phyloP scores from a whole-genome alignment of 2,113 vertebrate species.

The Pungitius pungitius region DNA sequence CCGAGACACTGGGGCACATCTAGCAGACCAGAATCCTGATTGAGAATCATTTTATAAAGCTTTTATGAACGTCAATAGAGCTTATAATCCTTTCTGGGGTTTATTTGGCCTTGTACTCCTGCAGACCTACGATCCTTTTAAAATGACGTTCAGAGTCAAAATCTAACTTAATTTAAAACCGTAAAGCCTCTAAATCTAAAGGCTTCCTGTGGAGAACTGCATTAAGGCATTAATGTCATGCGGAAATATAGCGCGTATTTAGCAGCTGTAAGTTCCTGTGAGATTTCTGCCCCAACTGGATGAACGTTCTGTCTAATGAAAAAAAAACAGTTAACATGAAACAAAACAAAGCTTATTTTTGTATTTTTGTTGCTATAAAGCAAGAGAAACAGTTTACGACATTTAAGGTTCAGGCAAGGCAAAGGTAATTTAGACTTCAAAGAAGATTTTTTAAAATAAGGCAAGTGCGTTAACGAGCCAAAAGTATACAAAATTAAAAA shows the following conservation, averaged over 20 bases:
- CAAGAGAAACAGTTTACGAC: constrained; percentile 1
- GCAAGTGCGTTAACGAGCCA: background rate
- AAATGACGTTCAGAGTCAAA: constrained; percentile 45
- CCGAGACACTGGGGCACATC: background rate
- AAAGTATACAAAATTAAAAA: background rate
- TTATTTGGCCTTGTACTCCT: constrained; percentile 8
- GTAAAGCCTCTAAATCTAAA: constrained; percentile 41
- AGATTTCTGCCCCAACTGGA: constrained; percentile 16
- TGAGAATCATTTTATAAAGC: constrained; percentile 17
- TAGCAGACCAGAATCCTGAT: constrained; percentile 37
- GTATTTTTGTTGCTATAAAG: background rate
- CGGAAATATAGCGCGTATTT: constrained; percentile 23
- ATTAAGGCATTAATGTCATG: constrained; percentile 65
- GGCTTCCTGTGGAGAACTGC: constrained; percentile 49
- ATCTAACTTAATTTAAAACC: constrained; percentile 57
- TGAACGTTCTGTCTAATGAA: background rate
- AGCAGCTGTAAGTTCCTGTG: constrained; percentile 9
- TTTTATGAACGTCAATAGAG: constrained; percentile 25
- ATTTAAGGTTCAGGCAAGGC: background rate
- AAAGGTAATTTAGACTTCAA: background rate
- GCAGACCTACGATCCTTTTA: constrained; percentile 30
- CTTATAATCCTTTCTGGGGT: constrained; percentile 19
- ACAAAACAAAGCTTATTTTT: background rate
- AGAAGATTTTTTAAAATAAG: background rate
- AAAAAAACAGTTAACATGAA: background rate